Evolutionary conservation across 2,797 vertebrate genomes (phyloP).

Genomic region (Mionectes olivaceus): DNA sequence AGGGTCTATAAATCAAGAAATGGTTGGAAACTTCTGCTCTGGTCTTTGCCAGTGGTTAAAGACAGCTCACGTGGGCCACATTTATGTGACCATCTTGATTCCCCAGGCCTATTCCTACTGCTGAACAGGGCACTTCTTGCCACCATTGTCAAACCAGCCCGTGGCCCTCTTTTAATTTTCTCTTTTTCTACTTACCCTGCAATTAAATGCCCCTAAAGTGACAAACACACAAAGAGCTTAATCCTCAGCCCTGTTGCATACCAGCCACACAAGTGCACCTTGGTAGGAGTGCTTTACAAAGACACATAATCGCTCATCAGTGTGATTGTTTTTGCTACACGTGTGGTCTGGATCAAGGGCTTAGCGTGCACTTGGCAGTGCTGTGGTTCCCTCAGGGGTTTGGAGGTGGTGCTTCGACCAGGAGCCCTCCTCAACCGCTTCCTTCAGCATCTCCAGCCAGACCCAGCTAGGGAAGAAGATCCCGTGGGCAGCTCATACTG

Average conservation of each 20-base stretch:
- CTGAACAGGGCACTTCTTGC: background rate
- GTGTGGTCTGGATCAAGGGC: background rate
- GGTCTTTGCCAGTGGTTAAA: background rate
- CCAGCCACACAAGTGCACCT: background rate
- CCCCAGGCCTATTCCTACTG: background rate
- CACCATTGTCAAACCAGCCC: background rate
- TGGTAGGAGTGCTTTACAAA: background rate
- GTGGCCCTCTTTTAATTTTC: background rate
- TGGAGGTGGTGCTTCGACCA: background rate
- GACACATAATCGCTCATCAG: background rate
- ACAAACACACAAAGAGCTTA: background rate
- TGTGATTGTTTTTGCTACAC: constrained; percentile 5
- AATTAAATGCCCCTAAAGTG: background rate
- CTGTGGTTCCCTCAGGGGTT: background rate
- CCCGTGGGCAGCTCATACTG: fast-evolving
- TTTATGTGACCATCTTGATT: background rate
- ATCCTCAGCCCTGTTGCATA: background rate
- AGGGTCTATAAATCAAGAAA: constrained; percentile 19
- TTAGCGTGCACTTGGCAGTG: background rate
- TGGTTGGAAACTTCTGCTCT: constrained; percentile 8
- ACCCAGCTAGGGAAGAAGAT: background rate
- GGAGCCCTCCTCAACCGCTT: background rate
- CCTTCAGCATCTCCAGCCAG: background rate
- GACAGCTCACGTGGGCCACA: background rate
- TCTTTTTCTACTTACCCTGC: background rate